Percentiles rank a stretch among this genome's conserved stretches.
phyloP scores from a whole-genome alignment of 2,888 invertebrate species.

The Drosophila buzzatii region DNA sequence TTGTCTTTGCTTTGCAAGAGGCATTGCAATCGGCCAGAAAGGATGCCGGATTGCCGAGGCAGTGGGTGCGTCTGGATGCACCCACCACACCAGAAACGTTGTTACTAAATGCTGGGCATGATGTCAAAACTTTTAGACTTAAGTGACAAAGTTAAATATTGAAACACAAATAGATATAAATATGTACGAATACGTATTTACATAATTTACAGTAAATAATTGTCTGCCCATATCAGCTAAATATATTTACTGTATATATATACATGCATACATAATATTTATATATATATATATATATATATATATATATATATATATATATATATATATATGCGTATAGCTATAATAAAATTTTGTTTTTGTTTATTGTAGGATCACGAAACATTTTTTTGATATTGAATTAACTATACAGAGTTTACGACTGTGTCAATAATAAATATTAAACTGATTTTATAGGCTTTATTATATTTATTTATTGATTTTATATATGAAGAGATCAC shows the following conservation, averaged over 20 bases:
- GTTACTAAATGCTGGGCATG: slow-evolving; percentile 76
- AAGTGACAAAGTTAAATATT: slow-evolving; percentile 31
- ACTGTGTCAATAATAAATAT: too few relatives aligned
- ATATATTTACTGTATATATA: not conserved
- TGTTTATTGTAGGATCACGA: too few relatives aligned
- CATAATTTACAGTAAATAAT: not conserved
- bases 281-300: too few relatives aligned
- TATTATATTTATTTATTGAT: too few relatives aligned
- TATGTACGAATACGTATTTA: not conserved
- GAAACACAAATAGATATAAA: not conserved
- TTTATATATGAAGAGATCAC: too few relatives aligned
- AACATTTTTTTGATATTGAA: not conserved
- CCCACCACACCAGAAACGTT: slow-evolving; percentile 83
- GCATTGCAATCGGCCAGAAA: slow-evolving; percentile 89
- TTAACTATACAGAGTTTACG: not conserved
- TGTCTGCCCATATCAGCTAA: not conserved
- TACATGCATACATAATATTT: too few relatives aligned
- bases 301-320: too few relatives aligned
- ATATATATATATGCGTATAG: not conserved
- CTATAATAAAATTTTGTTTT: not conserved
- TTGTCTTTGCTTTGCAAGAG: slow-evolving; percentile 89
- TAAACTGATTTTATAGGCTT: too few relatives aligned
- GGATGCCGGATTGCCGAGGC: slow-evolving; percentile 87
- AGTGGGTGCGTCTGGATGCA: slow-evolving; percentile 82
- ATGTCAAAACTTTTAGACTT: slow-evolving; percentile 52